phyloP scores from a whole-genome alignment of 2,797 vertebrate species.

The Danio tinwini region DNA sequence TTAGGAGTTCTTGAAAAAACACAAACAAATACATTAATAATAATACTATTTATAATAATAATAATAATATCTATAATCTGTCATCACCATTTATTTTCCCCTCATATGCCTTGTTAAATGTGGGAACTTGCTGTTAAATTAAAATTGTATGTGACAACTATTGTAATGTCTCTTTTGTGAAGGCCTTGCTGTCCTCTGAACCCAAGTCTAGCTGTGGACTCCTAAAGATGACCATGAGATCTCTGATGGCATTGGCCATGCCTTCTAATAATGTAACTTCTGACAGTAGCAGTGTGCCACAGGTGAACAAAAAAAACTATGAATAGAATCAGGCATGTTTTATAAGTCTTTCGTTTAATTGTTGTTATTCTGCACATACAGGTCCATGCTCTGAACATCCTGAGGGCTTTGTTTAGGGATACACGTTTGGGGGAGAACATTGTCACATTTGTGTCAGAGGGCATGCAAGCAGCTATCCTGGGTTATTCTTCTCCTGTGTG shows the following conservation, averaged over 20 bases:
- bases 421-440: conserved; percentile 92
- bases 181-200: conserved; percentile 94
- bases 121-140: background rate
- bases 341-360: background rate
- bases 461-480: conserved; percentile 89
- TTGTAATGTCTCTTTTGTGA: background rate
- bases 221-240: conserved; percentile 91
- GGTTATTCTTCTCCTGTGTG: conserved; percentile 94
- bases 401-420: conserved; percentile 92
- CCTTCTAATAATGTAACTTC: conserved; percentile 70
- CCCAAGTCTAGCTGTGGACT: conserved; percentile 90
- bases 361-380: conserved; percentile 65
- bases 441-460: conserved; percentile 91
- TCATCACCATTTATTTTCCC: background rate
- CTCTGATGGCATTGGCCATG: conserved; percentile 84
- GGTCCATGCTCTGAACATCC: conserved; percentile 97
- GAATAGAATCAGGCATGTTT: background rate
- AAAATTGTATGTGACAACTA: background rate
- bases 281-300: conserved; percentile 82
- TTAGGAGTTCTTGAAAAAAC: too few species aligned
- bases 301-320: conserved; percentile 76
- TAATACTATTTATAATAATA: too few species aligned
- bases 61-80: background rate
- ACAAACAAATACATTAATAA: too few species aligned
- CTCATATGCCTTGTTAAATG: background rate